Evolutionary conservation across 2,797 vertebrate species (phyloP), one percentile per base, ranked within the genome.

Genomic region (Parambassis ranga): DNA sequence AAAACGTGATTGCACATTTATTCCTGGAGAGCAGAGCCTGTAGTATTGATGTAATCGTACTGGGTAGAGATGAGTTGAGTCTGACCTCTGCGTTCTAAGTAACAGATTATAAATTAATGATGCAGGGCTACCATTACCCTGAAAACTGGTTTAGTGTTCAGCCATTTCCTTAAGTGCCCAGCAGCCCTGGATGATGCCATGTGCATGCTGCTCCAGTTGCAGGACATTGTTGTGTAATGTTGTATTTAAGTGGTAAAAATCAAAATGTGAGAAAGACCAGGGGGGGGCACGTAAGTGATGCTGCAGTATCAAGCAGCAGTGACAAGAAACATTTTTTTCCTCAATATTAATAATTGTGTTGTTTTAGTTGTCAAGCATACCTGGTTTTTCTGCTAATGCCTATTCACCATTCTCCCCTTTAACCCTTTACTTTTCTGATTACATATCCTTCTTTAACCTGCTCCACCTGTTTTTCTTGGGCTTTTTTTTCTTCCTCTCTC

Each of bases 101-200:
- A 88, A 83, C 80, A 79, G 44, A 87, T 91, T 82, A 89, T 82
- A 76, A 85, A 92, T 92, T 83, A 81, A 90, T 90, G 83, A 58
- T 46, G 62, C 3, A 22, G 67, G 65, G 81, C 71, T 92, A 85
- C 70, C 50, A 53, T 92, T 93, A 92, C 92, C 75, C 61, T 55
- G 65, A 87, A 76, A 82, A 75, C 71, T 56, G 89, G 91, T 92
- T 90, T 92, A 90, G 90, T 84, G 90, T 93, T 92, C 82, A 83
- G 51, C 84, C 75, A 92, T 92, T 92, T 92, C 83, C 87, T 84
- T 92, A 91, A 94, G 91, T 92, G 90, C 70, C 49, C 41, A 15
- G 35, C 26, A 64, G 75, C 48, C 81, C 73, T 71, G 37, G 58
- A 69, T 53, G 51, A 51, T 68, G 62, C 41, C 36, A 42, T 42